phyloP scores from a whole-genome alignment of 2,113 vertebrate genomes.

The Macquaria ambigua region DNA sequence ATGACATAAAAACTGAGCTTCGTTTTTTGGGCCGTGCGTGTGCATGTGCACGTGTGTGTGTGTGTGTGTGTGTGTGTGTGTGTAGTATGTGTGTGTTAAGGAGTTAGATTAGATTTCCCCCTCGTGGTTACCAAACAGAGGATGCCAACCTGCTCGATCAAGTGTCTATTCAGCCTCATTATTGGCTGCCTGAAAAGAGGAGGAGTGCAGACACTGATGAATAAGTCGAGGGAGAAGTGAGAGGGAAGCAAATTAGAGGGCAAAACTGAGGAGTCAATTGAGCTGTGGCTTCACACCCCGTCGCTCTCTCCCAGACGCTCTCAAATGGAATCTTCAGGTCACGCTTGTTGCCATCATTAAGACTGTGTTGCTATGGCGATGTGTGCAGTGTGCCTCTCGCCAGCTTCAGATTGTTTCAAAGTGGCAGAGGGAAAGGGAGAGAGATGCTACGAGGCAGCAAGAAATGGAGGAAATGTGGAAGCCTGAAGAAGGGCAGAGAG shows the following conservation, averaged over 20 bases:
- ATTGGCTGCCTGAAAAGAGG: conserved; percentile 58
- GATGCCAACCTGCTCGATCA: conserved; percentile 66
- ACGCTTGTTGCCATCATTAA: conserved; percentile 82
- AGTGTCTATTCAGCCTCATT: conserved; percentile 72
- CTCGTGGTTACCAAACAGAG: conserved; percentile 53
- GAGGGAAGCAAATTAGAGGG: conserved; percentile 77
- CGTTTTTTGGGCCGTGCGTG: not conserved
- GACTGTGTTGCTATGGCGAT: conserved; percentile 80
- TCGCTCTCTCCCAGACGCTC: conserved; percentile 70
- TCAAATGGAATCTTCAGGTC: conserved; percentile 78
- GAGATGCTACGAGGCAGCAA: conserved; percentile 38
- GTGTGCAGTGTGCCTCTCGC: conserved; percentile 64
- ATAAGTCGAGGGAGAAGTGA: conserved; percentile 61
- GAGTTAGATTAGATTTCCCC: conserved; percentile 50
- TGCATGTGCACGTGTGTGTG: not conserved
- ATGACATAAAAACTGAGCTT: conserved; percentile 32
- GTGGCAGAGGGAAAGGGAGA: conserved; percentile 55
- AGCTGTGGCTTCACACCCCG: conserved; percentile 76
- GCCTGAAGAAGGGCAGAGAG: not conserved
- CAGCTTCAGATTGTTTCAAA: conserved; percentile 70
- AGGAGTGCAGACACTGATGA: conserved; percentile 63
- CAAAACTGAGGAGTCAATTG: conserved; percentile 79
- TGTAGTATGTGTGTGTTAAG: not conserved
- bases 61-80: not conserved
- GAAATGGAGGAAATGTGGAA: conserved; percentile 23